Conservation (phyloP, 23 tunicate species). For the Styela plicata region DNA sequence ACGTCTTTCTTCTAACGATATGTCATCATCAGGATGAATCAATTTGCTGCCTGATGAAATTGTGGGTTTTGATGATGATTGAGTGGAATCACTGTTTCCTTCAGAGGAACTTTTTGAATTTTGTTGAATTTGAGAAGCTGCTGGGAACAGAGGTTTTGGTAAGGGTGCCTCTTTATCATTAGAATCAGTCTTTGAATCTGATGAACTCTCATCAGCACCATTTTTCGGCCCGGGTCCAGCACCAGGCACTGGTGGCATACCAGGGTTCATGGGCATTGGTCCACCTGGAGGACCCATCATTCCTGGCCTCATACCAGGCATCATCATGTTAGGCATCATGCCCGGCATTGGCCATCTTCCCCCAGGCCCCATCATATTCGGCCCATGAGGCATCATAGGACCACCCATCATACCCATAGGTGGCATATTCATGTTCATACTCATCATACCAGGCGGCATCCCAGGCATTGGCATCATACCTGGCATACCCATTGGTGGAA, state of each 20-base stretch:
- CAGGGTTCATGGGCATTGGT: constrained; percentile 29
- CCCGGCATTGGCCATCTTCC: constrained; percentile 92
- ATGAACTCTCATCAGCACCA: constrained; percentile 2
- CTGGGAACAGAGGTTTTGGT: constrained; percentile 93
- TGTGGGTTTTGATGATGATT: constrained; percentile 36
- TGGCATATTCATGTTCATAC: constrained; percentile 43
- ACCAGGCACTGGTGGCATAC: neutral
- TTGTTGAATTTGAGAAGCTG: constrained; percentile 77
- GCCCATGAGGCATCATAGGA: constrained; percentile 35
- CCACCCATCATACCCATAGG: constrained; percentile 56
- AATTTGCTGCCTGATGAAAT: constrained; percentile 61
- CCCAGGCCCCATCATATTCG: constrained; percentile 36
- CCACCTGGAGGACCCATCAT: constrained; percentile 31
- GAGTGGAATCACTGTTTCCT: constrained; percentile 9
- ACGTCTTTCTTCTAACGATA: constrained; percentile 85
- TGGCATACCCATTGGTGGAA: constrained; percentile 52
- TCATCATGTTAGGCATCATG: constrained; percentile 76
- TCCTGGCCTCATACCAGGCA: constrained; percentile 49
- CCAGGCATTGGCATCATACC: constrained; percentile 41
- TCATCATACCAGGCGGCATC: constrained; percentile 47
- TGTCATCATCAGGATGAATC: constrained; percentile 91
- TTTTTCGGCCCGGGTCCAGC: constrained; percentile 17
- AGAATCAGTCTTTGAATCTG: neutral
- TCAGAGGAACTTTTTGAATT: constrained; percentile 18
- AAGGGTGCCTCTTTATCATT: constrained; percentile 12